Evolutionary conservation across 1,140 invertebrate species (phyloP).

Genomic region (Archegozetes longisetosus): DNA sequence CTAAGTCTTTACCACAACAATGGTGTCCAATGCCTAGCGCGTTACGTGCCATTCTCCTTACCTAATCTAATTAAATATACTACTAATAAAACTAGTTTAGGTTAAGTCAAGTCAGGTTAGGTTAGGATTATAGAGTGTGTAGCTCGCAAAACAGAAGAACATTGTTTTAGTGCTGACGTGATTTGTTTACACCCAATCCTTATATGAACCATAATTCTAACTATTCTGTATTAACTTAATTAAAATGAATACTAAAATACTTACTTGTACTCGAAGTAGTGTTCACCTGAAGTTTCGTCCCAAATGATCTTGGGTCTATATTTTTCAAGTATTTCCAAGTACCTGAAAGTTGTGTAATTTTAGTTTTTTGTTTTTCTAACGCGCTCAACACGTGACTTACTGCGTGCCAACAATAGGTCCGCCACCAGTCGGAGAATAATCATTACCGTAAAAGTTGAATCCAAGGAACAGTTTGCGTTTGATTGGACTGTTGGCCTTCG

Average conservation of each 20-base stretch:
- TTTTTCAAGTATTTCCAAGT: slow-evolving; percentile 32
- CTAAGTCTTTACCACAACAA: too few relatives aligned
- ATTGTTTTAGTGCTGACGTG: too few relatives aligned
- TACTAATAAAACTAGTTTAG: too few relatives aligned
- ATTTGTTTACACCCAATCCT: too few relatives aligned
- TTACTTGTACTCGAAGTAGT: slow-evolving; percentile 71
- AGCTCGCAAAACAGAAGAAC: too few relatives aligned
- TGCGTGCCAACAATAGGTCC: slow-evolving; percentile 58
- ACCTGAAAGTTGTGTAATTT: slow-evolving; percentile 24
- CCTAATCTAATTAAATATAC: too few relatives aligned
- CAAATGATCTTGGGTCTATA: slow-evolving; percentile 54
- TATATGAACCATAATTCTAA: too few relatives aligned
- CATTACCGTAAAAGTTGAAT: slow-evolving; percentile 76
- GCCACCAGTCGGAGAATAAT: slow-evolving; percentile 56
- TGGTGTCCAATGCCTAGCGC: too few relatives aligned
- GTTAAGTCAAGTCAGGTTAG: too few relatives aligned
- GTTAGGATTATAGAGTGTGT: too few relatives aligned
- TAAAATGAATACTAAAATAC: background rate
- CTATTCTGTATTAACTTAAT: too few relatives aligned
- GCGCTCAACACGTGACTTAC: slow-evolving; percentile 37
- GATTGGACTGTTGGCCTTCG: slow-evolving; percentile 35
- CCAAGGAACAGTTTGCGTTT: slow-evolving; percentile 67
- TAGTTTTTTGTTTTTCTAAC: background rate
- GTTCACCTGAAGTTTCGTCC: slow-evolving; percentile 60
- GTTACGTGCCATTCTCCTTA: too few relatives aligned